Base-by-base conservation (phyloP, 2,797 vertebrate genomes). In the Echeneis naucrates region DNA sequence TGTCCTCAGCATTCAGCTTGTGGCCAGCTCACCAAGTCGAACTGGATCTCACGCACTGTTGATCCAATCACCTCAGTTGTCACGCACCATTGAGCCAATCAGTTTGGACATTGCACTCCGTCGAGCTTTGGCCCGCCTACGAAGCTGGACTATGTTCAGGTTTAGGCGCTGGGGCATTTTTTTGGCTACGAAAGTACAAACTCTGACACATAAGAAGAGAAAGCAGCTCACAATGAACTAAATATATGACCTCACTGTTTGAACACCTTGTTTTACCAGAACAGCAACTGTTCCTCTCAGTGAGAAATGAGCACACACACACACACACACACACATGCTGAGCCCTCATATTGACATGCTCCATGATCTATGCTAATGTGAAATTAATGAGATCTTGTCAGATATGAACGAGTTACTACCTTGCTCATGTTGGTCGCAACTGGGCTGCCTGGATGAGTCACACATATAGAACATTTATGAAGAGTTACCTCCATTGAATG, bases 61-160 rank as follows among this genome's bases (percentile, higher is more conserved):
- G 89, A 83, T 86, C 88, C 90, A 88, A 90, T 90, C 88, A 84
- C 77, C 73, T 73, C 14, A 53, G 85, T 50, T 61, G 77, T 68
- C 78, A 85, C 52, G 68, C 79, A 30, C 76, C 84, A 84, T 88
- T 82, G 91, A 89, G 69, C 83, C 83, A 87, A 88, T 89, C 83
- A 80, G 83, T 68, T 61, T 24, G 57, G 59, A 82, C 73, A 60
- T 33, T 1, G 59, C 69, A 59, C 53, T 67, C 63, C 21, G 65
- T 51, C 30, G 37, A 45, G 80, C 63, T 70, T 63, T 52, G 66
- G 80, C 77, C 64, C 83, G 47, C 61, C 74, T 60, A 55, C 33
- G 53, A 67, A 50, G 68, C 57, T 48, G 68, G 71, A 65, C 71
- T 7, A 30, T 3, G 55, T 61, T 70, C 64, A 42, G 62, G 56